A percentile compares a stretch with the other conserved stretches of the same genome.
Evolutionary conservation across 2,888 invertebrate genomes (phyloP).

Genomic region (Seira sanloemensis): DNA sequence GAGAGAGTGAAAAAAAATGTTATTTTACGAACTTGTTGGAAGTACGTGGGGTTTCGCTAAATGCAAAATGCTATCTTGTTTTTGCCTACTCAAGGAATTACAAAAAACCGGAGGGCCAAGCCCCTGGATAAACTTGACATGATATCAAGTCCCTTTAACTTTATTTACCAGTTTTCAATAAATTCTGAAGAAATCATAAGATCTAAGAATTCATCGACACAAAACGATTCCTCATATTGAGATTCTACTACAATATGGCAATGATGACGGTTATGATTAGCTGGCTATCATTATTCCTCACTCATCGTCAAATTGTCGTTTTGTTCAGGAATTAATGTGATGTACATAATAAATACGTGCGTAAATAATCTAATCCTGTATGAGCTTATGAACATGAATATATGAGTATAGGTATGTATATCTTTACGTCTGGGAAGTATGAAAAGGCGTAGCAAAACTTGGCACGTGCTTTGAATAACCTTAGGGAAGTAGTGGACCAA

Average conservation of each 20-base stretch:
- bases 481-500: constrained; percentile 52
- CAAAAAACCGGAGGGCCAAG: constrained; percentile 62
- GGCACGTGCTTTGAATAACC: constrained; percentile 73
- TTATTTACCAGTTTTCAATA: not conserved
- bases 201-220: not conserved
- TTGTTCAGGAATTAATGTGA: constrained; percentile 40
- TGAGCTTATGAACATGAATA: not conserved
- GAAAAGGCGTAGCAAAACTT: constrained; percentile 67
- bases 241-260: not conserved
- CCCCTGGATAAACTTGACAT: constrained; percentile 63
- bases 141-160: constrained; percentile 32
- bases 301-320: constrained; percentile 59
- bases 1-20: no score
- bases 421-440: constrained; percentile 40
- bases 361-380: not conserved
- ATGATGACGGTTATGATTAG: constrained; percentile 41
- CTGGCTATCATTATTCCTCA: constrained; percentile 57
- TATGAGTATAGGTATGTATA: no score
- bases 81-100: constrained; percentile 5
- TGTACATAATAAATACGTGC: constrained; percentile 30
- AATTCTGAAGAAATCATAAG: not conserved
- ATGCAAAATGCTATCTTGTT: no score
- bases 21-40: not conserved
- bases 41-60: no score
- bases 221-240: not conserved